phyloP scores from a whole-genome alignment of 2,797 vertebrate species.

The Chaetodon trifasciatus region DNA sequence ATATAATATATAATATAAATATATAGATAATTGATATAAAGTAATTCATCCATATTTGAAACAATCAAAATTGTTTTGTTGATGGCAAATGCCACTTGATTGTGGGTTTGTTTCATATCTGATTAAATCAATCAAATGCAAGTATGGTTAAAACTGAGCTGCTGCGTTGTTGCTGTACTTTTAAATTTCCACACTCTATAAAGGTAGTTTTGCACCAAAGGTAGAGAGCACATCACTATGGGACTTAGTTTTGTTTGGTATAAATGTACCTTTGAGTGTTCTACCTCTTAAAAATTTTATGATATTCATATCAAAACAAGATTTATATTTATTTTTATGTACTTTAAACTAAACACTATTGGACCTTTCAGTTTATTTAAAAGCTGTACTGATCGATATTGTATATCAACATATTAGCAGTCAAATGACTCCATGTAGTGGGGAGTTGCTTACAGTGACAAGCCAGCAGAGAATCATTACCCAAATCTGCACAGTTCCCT shows the following conservation, averaged over 20 bases:
- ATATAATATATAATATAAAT: no score
- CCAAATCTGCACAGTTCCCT: not conserved
- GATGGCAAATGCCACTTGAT: not conserved
- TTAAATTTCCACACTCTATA: not conserved
- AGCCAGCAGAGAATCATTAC: not conserved
- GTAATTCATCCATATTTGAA: not conserved
- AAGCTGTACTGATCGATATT: not conserved
- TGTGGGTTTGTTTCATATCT: not conserved
- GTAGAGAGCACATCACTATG: not conserved
- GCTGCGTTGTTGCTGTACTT: not conserved
- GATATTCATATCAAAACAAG: not conserved
- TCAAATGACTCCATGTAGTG: not conserved
- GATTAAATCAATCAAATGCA: not conserved
- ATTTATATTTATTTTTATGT: not conserved
- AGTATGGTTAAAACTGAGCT: not conserved
- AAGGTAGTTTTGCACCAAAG: not conserved
- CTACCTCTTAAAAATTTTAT: no score
- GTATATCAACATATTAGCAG: not conserved
- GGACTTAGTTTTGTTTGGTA: not conserved
- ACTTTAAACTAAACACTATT: not conserved
- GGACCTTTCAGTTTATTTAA: not conserved
- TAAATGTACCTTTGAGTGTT: not conserved
- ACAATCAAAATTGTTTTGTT: not conserved
- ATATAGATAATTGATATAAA: no score
- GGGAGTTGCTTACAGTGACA: no score